Conservation (phyloP, 2,888 invertebrate genomes). For the Andrena bucephala region DNA sequence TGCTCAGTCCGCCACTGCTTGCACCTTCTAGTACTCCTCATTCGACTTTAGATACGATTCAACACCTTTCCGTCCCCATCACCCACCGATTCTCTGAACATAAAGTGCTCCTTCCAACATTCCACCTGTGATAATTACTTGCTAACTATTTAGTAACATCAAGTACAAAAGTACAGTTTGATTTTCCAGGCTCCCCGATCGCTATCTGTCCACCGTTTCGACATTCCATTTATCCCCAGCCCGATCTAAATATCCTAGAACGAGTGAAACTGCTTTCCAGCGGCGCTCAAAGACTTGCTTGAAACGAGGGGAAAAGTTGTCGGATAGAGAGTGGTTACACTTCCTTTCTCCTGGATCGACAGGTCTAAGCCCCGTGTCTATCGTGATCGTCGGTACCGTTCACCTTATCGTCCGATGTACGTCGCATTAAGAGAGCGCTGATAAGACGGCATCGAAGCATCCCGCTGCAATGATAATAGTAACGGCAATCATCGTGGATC, state of each 20-base stretch:
- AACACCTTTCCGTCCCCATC: no score
- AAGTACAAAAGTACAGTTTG: no score
- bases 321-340: slow-evolving; percentile 69
- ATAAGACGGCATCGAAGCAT: neutral
- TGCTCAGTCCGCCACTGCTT: no score
- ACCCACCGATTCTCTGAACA: no score
- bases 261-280: slow-evolving; percentile 63
- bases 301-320: slow-evolving; percentile 78
- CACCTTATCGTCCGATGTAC: neutral
- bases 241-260: slow-evolving; percentile 31
- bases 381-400: slow-evolving; percentile 49
- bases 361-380: slow-evolving; percentile 30
- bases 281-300: slow-evolving; percentile 48
- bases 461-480: no score
- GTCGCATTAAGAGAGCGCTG: neutral
- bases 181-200: neutral
- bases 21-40: no score
- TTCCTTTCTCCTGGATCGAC: slow-evolving; percentile 67
- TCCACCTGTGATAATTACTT: no score
- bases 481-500: neutral
- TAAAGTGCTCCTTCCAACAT: no score
- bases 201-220: neutral
- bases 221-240: slow-evolving; percentile 4
- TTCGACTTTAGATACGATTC: no score
- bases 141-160: no score